These are phyloP conservation scores for Limnephilus auricula DNA, from an alignment of 2,888 invertebrate genomes.

Conservation along the genomic window DNA sequence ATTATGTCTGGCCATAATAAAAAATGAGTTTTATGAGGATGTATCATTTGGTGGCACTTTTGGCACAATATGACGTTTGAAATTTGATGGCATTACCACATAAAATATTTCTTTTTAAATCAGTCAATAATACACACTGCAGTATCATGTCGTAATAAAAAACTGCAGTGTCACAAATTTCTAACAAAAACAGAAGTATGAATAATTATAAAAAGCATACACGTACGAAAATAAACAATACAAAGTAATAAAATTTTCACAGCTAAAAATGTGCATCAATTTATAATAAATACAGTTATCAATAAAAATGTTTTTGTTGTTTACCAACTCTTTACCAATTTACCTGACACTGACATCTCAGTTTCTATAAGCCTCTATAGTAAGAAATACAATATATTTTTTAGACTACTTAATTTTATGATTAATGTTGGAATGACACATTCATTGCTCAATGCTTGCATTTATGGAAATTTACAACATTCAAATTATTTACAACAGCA, in stretches of 20 bases:
- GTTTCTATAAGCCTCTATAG: background rate
- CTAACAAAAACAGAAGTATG: background rate
- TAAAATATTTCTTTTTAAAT: background rate
- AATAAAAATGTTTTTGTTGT: background rate
- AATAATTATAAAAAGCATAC: background rate
- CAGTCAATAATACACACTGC: background rate
- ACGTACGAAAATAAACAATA: background rate
- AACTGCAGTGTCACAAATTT: background rate
- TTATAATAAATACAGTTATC: background rate
- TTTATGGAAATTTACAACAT: background rate
- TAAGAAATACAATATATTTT: background rate
- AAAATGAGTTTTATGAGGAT: too few relatives aligned
- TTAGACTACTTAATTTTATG: too few relatives aligned
- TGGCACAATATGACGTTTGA: too few relatives aligned
- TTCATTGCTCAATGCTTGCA: background rate
- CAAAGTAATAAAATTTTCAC: too few relatives aligned
- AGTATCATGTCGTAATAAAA: background rate
- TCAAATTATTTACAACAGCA: background rate
- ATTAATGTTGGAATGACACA: background rate
- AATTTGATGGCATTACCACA: background rate
- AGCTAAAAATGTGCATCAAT: too few relatives aligned
- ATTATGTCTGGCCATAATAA: too few relatives aligned
- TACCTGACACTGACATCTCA: background rate
- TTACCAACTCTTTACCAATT: background rate
- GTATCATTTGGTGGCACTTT: too few relatives aligned